phyloP scores from a whole-genome alignment of 2,888 invertebrate genomes.

The Trissonchulus latispiculum region DNA sequence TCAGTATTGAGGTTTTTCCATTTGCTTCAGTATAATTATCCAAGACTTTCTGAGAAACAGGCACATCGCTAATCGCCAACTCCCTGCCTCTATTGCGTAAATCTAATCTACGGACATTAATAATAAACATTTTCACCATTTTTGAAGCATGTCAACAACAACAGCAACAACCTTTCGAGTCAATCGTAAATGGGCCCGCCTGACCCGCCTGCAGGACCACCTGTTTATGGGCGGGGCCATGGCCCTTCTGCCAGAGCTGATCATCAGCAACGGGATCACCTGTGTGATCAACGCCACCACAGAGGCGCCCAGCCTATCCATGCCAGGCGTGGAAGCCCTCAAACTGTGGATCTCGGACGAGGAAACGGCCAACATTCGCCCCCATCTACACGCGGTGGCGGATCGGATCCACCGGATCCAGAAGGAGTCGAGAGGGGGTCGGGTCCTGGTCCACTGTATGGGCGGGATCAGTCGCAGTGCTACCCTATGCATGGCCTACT shows the following conservation, averaged over 20 bases:
- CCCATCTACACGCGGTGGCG: constrained; percentile 2
- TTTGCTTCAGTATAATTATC: too few relatives aligned
- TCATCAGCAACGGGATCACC: constrained; percentile 8
- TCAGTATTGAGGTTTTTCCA: too few relatives aligned
- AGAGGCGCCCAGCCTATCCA: neutral
- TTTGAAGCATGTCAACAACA: too few relatives aligned
- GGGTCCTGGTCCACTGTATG: constrained; percentile 73
- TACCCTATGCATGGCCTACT: constrained; percentile 69
- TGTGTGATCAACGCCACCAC: constrained; percentile 4
- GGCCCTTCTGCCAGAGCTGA: neutral
- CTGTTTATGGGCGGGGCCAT: neutral
- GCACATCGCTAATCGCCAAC: too few relatives aligned
- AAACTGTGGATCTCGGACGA: neutral
- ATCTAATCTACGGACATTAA: too few relatives aligned
- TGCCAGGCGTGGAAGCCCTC: neutral
- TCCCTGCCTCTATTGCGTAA: too few relatives aligned
- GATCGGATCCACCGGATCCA: constrained; percentile 2
- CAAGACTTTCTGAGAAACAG: too few relatives aligned
- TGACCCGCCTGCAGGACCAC: too few relatives aligned
- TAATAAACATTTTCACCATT: too few relatives aligned
- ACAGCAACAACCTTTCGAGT: too few relatives aligned
- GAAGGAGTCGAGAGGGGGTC: too few relatives aligned
- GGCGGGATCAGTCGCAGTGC: constrained; percentile 81
- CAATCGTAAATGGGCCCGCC: too few relatives aligned
- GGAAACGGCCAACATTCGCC: neutral